A percentile compares a stretch with the other conserved stretches of the same genome.
These are phyloP conservation scores for Nephrotoma flavescens DNA, from an alignment of 2,888 invertebrate genomes.

Conservation along the genomic window DNA sequence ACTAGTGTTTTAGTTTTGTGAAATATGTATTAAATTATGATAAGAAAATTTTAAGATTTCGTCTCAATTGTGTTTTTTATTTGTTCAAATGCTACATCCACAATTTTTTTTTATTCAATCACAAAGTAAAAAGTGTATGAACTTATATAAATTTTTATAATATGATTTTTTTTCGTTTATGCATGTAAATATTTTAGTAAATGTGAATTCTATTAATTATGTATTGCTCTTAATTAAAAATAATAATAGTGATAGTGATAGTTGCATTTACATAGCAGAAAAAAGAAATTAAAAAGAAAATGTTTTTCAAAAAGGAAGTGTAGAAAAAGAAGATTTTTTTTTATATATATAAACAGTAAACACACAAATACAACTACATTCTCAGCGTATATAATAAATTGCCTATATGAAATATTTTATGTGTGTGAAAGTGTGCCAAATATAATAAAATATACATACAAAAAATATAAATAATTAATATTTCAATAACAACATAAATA, in stretches of 20 bases:
- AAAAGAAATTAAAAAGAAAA: neutral
- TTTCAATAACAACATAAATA: neutral
- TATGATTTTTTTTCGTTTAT: neutral
- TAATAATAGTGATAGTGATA: neutral
- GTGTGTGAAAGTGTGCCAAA: slow-evolving; percentile 5
- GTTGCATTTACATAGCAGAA: neutral
- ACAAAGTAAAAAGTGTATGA: neutral
- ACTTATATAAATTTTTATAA: neutral
- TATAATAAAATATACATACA: neutral
- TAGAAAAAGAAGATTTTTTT: neutral
- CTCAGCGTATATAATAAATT: neutral
- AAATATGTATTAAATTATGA: neutral
- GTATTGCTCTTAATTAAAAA: neutral
- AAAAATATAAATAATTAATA: neutral
- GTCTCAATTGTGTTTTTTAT: neutral
- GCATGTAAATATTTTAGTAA: neutral
- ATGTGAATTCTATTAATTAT: neutral
- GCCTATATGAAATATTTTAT: neutral
- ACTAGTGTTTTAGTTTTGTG: neutral
- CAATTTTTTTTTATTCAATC: neutral
- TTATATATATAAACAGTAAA: neutral
- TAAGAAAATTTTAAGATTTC: neutral
- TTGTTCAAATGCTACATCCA: neutral
- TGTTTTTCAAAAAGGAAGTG: neutral
- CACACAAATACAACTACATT: neutral